Evolutionary conservation across 2,888 invertebrate species (phyloP).

Genomic region (Amorpha juglandis): DNA sequence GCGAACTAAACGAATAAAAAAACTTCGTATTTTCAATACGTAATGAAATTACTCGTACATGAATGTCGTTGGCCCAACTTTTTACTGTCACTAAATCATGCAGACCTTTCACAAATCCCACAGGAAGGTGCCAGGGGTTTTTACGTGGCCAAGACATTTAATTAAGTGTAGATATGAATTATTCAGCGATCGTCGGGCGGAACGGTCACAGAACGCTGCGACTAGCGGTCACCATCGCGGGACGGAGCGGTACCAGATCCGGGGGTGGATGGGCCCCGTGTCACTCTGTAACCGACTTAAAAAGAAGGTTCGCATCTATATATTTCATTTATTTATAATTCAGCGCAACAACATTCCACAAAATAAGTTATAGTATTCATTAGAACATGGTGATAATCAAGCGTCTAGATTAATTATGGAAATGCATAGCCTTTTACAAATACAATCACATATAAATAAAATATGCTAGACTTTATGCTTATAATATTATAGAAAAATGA

Average conservation of each 20-base stretch:
- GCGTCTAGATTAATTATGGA: too few species aligned
- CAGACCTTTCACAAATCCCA: conserved; percentile 34
- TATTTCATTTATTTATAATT: too few species aligned
- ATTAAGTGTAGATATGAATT: conserved; percentile 75
- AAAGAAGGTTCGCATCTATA: too few species aligned
- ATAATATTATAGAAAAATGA: too few species aligned
- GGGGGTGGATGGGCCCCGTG: conserved; percentile 9
- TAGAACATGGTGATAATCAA: too few species aligned
- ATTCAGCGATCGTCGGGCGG: conserved; percentile 70
- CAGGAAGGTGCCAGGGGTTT: conserved; percentile 41
- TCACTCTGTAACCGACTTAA: not conserved
- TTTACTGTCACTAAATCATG: conserved; percentile 8
- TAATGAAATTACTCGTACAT: not conserved
- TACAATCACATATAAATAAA: too few species aligned
- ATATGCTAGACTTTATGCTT: too few species aligned
- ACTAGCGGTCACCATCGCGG: conserved; percentile 65
- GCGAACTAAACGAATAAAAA: too few species aligned
- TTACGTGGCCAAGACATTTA: conserved; percentile 37
- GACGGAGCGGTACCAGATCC: conserved; percentile 18
- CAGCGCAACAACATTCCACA: too few species aligned
- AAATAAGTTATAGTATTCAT: too few species aligned
- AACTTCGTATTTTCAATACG: too few species aligned
- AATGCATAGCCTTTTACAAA: too few species aligned
- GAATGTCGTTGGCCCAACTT: conserved; percentile 11
- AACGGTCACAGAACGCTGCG: conserved; percentile 78